Base-by-base conservation (phyloP, 2,113 vertebrate species). In the Sterna hirundo region DNA sequence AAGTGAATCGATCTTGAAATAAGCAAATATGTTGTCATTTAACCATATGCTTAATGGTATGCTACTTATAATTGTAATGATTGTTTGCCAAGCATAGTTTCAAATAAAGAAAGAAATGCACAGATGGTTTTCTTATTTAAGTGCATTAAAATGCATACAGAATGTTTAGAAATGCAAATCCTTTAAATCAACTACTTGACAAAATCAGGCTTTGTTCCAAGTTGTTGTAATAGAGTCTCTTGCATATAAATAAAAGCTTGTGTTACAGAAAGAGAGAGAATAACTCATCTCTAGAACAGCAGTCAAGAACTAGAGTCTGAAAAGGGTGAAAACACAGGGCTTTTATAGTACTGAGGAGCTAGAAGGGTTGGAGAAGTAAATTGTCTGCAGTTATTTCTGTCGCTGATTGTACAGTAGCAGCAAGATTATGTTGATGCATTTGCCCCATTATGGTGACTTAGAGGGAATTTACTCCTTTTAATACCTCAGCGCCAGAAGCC, bases 141-240 rank as follows among this genome's bases (percentile, higher is more conserved):
- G 83, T 81, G 75, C 76, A 87, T 96, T 93, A 96, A 94, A 97
- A 98, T 97, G 96, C 95, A 92, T 86, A 83, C 51, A 30, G 79
- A 71, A 79, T 90, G 82, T 95, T 97, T 97, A 94, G 84, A 94
- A 96, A 97, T 97, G 91, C 83, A 96, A 95, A 96, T 96, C 85
- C 75, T 84, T 94, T 96, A 95, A 93, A 94, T 93, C 92, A 93
- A 88, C 88, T 94, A 76, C 82, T 96, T 93, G 91, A 96, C 78
- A 90, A 94, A 92, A 87, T 86, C 83, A 91, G 95, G 94, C 84
- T 83, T 96, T 94, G 46, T 88, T 97, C 93, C 94, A 96, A 90
- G 70, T 61, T 84, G 60, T 88, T 96, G 76, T 83, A 95, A 90
- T 70, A 85, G 55, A 82, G 62, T 57, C 68, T 69, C 84, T 94